Conservation (phyloP, 2,797 vertebrate genomes). For the Coccyzus lansbergi region DNA sequence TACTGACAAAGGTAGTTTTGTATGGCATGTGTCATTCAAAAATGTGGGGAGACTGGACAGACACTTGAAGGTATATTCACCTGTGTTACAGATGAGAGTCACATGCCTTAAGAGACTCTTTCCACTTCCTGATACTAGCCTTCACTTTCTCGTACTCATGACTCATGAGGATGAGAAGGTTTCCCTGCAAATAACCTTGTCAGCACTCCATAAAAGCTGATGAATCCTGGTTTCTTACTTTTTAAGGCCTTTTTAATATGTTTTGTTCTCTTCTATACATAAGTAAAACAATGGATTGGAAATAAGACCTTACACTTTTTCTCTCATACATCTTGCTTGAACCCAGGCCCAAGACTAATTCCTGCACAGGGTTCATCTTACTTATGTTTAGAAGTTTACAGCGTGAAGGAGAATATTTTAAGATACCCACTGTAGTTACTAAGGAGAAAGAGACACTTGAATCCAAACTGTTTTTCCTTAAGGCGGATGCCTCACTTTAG, state of each 20-base stretch:
- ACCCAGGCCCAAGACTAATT: neutral
- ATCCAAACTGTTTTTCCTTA: neutral
- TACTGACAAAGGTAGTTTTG: neutral
- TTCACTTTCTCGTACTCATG: neutral
- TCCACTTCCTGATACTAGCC: neutral
- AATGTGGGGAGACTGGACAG: neutral
- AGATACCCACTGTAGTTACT: neutral
- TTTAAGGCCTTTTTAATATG: neutral
- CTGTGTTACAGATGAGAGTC: neutral
- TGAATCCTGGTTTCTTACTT: neutral
- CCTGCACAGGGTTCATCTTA: fast-evolving
- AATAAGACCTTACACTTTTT: neutral
- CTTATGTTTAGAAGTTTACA: neutral
- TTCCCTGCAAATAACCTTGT: neutral
- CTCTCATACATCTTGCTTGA: neutral
- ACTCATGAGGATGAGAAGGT: neutral
- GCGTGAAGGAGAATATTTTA: neutral
- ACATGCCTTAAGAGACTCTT: neutral
- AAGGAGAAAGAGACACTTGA: neutral
- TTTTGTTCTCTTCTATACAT: neutral
- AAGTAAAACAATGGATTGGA: neutral
- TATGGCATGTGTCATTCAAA: neutral
- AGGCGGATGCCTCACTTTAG: neutral
- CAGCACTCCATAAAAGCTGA: neutral
- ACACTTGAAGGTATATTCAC: neutral